Base-by-base conservation (phyloP, 1,140 invertebrate genomes). In the Drosophila ohnishii region DNA sequence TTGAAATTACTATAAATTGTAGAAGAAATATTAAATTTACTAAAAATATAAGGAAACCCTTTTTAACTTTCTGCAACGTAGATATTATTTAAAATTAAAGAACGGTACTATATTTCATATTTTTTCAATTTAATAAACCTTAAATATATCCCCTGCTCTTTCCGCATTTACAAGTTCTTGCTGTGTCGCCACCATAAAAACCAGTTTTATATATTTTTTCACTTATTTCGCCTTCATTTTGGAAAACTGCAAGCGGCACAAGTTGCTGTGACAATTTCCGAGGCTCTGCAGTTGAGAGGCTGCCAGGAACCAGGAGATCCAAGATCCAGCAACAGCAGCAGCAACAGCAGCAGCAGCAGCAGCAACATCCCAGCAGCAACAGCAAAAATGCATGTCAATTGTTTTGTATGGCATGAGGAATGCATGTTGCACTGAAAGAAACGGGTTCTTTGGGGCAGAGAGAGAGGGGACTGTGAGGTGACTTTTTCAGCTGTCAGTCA, bases 301-400 rank as follows among this genome's bases (percentile, higher is more conserved):
- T 48, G 67, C 62, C 64, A 67, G 48, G 40, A 56, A 9, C 64
- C 19, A 67, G 37, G 62, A 70, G 63, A 45, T 66, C 56, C 47
- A 62, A 32, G 34, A 65, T 47, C 40, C 30, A 53, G 16, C 30
- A 30, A 28, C 47, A 32, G 9, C 57, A 51, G 45, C 57, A 63
- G 58, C 59, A 47, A n/a, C n/a, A n/a, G n/a, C n/a, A n/a, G n/a
- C n/a, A n/a, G 25, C 57, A 53, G 58, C 60, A 44, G 34, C 40
- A 62, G 50, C 75, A 65, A 47, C 45, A 45, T 13, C 42, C 32
- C 56, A 62, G 39, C 55, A 65, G 34, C 62, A 62, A 40, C 66
- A 77, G 48, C 80, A 65, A 88, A 77, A 87, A 84, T 80, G 76
- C 84, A 83, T 88, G 84, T 88, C 84, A n/a, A n/a, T n/a, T n/a